Evolutionary conservation across 1,140 invertebrate species (phyloP).

Genomic region (Oreohelix idahoensis): DNA sequence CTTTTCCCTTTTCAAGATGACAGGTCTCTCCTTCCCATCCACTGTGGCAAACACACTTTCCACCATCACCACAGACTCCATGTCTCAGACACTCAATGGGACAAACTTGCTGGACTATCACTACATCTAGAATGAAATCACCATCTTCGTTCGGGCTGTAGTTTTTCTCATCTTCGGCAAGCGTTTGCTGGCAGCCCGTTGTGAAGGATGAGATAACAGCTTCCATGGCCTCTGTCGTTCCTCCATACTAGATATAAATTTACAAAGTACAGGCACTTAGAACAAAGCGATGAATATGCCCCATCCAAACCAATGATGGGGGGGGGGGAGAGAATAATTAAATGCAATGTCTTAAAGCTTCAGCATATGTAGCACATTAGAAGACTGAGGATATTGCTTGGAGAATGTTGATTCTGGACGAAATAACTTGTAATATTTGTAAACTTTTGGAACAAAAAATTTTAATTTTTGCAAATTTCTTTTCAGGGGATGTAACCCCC

Average conservation of each 20-base stretch:
- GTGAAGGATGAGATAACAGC: neutral
- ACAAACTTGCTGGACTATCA: neutral
- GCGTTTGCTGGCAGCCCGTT: neutral
- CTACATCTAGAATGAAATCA: neutral
- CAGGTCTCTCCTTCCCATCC: neutral
- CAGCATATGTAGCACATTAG: too few relatives aligned
- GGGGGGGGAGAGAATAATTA: too few relatives aligned
- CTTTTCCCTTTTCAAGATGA: neutral
- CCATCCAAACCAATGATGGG: too few relatives aligned
- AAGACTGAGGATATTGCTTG: too few relatives aligned
- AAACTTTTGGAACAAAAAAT: too few relatives aligned
- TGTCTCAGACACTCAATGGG: neutral
- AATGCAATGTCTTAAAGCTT: too few relatives aligned
- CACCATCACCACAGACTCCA: neutral
- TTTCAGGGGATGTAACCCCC: too few relatives aligned
- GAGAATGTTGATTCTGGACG: too few relatives aligned
- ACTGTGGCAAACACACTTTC: neutral
- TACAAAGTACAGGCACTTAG: too few relatives aligned
- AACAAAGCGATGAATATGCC: too few relatives aligned
- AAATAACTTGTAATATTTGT: too few relatives aligned
- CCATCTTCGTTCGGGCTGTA: neutral
- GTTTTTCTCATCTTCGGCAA: neutral
- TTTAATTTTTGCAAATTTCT: too few relatives aligned
- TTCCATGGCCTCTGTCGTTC: neutral
- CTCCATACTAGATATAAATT: neutral